Evolutionary conservation across 2,888 invertebrate species (phyloP).

Genomic region (Blastobasis adustella): DNA sequence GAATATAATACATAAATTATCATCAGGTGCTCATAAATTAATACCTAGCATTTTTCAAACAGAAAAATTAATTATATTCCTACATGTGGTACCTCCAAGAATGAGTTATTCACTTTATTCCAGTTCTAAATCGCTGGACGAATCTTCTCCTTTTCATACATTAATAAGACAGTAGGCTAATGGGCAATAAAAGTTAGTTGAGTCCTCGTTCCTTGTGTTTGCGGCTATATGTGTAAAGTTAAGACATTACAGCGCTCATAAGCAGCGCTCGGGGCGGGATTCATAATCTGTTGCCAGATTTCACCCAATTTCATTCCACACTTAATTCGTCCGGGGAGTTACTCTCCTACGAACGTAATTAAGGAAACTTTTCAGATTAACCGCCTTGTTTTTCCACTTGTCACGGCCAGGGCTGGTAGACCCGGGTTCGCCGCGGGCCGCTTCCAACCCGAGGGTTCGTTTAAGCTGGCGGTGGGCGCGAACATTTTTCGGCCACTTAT

Average conservation of each 20-base stretch:
- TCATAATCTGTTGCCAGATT: slow-evolving; percentile 51
- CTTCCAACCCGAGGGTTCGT: neutral
- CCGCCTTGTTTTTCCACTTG: slow-evolving; percentile 59
- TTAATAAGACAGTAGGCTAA: too few species aligned
- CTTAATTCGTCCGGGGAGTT: slow-evolving; percentile 68
- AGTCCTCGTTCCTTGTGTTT: too few species aligned
- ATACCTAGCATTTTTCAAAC: too few species aligned
- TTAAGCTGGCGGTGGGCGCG: slow-evolving; percentile 22
- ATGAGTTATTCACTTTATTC: too few species aligned
- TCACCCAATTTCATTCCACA: slow-evolving; percentile 50
- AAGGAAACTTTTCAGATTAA: slow-evolving; percentile 70
- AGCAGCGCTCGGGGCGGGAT: slow-evolving; percentile 21
- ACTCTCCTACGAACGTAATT: slow-evolving; percentile 65
- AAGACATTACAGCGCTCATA: neutral
- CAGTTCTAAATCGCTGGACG: too few species aligned
- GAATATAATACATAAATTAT: too few species aligned
- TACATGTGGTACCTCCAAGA: too few species aligned
- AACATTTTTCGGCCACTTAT: slow-evolving; percentile 66
- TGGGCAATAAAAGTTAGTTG: too few species aligned
- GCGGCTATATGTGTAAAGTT: too few species aligned
- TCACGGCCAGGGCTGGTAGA: slow-evolving; percentile 31
- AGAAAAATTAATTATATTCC: too few species aligned
- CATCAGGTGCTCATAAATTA: too few species aligned
- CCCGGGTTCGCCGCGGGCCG: slow-evolving; percentile 13
- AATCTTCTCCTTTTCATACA: too few species aligned